Evolutionary conservation across 2,113 vertebrate genomes (phyloP), one percentile per base, ranked within the genome.

Genomic region (Oplegnathus fasciatus): DNA sequence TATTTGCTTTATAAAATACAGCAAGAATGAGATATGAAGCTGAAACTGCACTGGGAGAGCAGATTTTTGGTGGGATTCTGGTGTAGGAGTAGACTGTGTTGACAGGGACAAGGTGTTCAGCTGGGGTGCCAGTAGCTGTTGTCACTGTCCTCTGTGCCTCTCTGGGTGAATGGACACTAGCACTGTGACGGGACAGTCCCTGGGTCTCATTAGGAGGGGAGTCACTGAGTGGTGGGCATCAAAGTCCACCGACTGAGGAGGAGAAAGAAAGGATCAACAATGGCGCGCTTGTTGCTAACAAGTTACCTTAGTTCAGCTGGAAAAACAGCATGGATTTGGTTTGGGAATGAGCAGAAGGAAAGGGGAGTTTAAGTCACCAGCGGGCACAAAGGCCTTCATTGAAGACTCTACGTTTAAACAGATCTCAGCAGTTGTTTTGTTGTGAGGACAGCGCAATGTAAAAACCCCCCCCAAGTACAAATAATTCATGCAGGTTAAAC

Each of bases 251-350:
- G 30, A 30, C 50, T 20, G 46, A 10, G 10, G 9, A 71, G n/a
- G 7, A 60, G 24, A 84, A 50, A 50, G 55, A 78, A 18, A 66
- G 52, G n/a, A 60, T 55, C 52, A 4, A 93, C 93, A 93, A 94
- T 81, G 85, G 78, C 2, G 24, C 10, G n/a, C 58, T 93, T 94
- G 91, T 94, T 93, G 86, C 75, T n/a, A 71, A 93, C 83, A 83
- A 83, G 83, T 85, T 82, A 80, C 68, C 89, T 77, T 55, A 57
- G 83, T 58, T 74, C 82, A 70, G 61, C 64, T 62, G 28, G n/a
- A 81, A 54, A 78, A 91, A 73, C 77, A 78, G 65, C 77, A 46
- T 46, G 70, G 65, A 80, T 80, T 82, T 62, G 24, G 34, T 82
- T 58, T 65, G 74, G 81, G 52, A 77, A 64, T 22, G 55, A 75